Conservation (phyloP, 1,140 invertebrate genomes). For the Lutraria rhynchaena region DNA sequence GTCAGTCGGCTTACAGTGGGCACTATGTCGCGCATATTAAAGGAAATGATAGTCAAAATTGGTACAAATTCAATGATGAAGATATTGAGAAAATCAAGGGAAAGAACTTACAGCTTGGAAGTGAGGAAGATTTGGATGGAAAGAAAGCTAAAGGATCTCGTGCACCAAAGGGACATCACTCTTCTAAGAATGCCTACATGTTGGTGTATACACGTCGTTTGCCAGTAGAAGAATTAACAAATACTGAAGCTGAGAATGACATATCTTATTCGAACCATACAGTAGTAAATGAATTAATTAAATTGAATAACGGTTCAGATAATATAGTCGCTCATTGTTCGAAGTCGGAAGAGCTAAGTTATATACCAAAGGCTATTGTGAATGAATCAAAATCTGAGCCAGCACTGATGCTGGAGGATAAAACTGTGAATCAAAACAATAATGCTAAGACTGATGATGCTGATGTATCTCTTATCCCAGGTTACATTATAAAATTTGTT, state of each 20-base stretch:
- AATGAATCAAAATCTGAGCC: too few relatives aligned
- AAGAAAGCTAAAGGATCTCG: slow-evolving; percentile 69
- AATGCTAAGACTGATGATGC: not conserved
- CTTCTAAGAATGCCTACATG: slow-evolving; percentile 86
- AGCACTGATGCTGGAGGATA: not conserved
- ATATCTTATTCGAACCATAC: not conserved
- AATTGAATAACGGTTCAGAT: not conserved
- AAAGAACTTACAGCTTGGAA: slow-evolving; percentile 83
- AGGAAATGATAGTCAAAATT: slow-evolving; percentile 84
- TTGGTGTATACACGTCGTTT: slow-evolving; percentile 84
- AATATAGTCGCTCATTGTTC: not conserved
- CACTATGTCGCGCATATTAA: slow-evolving; percentile 88
- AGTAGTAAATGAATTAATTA: too few relatives aligned
- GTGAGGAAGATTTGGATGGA: slow-evolving; percentile 82
- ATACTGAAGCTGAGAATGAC: not conserved
- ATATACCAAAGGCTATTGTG: too few relatives aligned
- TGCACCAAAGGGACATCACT: slow-evolving; percentile 80
- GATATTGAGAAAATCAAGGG: slow-evolving; percentile 86
- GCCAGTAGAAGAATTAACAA: slow-evolving; percentile 15
- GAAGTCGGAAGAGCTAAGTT: not conserved
- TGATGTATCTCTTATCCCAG: slow-evolving; percentile 63
- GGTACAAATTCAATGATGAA: slow-evolving; percentile 89
- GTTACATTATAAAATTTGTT: slow-evolving; percentile 74
- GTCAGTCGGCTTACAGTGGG: slow-evolving; percentile 87
- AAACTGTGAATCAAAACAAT: not conserved